Conservation (phyloP, 2,888 invertebrate genomes). For the Anoncus sp. region DNA sequence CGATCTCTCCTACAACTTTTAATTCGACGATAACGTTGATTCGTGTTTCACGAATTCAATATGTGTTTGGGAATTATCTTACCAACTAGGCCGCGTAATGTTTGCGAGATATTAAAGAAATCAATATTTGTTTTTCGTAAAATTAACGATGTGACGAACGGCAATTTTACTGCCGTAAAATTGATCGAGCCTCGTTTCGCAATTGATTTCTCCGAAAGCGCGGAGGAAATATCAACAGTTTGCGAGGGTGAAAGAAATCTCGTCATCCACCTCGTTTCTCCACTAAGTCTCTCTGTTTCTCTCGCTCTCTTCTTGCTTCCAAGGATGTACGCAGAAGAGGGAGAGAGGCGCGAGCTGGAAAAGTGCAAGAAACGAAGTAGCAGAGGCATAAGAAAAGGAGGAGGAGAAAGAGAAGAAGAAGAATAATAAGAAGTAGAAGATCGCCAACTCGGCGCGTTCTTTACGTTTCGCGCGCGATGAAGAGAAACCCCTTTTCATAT, state of each 20-base stretch:
- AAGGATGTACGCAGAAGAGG: background rate
- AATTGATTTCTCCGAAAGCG: slow-evolving; percentile 41
- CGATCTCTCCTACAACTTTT: too few relatives aligned
- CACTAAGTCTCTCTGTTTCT: slow-evolving; percentile 1
- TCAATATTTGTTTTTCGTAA: too few relatives aligned
- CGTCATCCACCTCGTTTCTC: slow-evolving; percentile 54
- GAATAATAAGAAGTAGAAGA: slow-evolving; percentile 14
- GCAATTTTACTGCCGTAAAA: too few relatives aligned
- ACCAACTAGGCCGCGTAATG: too few relatives aligned
- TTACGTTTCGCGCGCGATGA: slow-evolving; percentile 43
- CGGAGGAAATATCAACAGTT: slow-evolving; percentile 24
- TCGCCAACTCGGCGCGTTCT: slow-evolving; percentile 40
- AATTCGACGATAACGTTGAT: too few relatives aligned
- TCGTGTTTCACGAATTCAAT: too few relatives aligned
- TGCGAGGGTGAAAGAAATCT: slow-evolving; percentile 60
- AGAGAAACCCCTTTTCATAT: slow-evolving; percentile 62
- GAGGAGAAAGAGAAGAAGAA: slow-evolving; percentile 21
- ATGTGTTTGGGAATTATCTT: too few relatives aligned
- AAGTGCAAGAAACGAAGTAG: slow-evolving; percentile 33
- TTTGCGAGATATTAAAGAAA: too few relatives aligned
- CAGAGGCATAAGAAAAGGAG: slow-evolving; percentile 10
- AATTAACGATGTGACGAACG: too few relatives aligned
- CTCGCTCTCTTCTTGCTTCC: too few relatives aligned
- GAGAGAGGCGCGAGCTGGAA: slow-evolving; percentile 24
- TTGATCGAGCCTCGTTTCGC: background rate